A percentile compares a stretch with the other conserved stretches of the same genome.
Evolutionary conservation across 1,140 invertebrate genomes (phyloP).

Genomic region (Drosophila ambigua): DNA sequence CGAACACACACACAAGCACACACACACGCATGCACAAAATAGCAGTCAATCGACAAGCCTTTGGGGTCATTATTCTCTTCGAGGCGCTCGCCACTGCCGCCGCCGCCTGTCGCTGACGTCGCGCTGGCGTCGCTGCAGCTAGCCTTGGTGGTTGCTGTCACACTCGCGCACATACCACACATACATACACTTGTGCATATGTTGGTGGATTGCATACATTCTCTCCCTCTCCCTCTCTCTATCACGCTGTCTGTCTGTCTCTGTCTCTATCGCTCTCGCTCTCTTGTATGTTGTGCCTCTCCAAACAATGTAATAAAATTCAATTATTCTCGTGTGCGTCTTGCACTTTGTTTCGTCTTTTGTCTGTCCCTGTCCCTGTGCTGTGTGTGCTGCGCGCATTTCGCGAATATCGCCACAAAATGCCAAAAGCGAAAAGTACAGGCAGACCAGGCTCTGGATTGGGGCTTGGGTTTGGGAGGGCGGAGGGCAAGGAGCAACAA

Average conservation of each 20-base stretch:
- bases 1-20: slow-evolving; percentile 25
- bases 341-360: slow-evolving; percentile 84
- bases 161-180: slow-evolving; percentile 56
- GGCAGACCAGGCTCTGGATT: slow-evolving; percentile 56
- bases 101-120: slow-evolving; percentile 32
- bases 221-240: slow-evolving; percentile 12
- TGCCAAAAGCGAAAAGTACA: slow-evolving; percentile 79
- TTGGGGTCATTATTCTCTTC: slow-evolving; percentile 84
- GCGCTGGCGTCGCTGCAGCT: slow-evolving; percentile 52
- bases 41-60: slow-evolving; percentile 78
- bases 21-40: slow-evolving; percentile 39
- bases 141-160: slow-evolving; percentile 79
- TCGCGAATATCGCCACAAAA: slow-evolving; percentile 75
- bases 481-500: neutral
- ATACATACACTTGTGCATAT: slow-evolving; percentile 37
- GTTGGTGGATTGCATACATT: slow-evolving; percentile 49
- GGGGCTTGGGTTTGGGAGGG: slow-evolving; percentile 5
- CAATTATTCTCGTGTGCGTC: slow-evolving; percentile 83
- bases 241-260: neutral
- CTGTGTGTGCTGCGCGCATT: slow-evolving; percentile 49
- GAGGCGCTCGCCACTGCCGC: slow-evolving; percentile 54
- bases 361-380: slow-evolving; percentile 55
- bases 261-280: slow-evolving; percentile 33
- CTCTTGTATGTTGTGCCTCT: slow-evolving; percentile 66
- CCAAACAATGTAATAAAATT: slow-evolving; percentile 84